These are phyloP conservation scores for Podocnemis expansa DNA, from an alignment of 2,113 vertebrate species.

Conservation along the genomic window DNA sequence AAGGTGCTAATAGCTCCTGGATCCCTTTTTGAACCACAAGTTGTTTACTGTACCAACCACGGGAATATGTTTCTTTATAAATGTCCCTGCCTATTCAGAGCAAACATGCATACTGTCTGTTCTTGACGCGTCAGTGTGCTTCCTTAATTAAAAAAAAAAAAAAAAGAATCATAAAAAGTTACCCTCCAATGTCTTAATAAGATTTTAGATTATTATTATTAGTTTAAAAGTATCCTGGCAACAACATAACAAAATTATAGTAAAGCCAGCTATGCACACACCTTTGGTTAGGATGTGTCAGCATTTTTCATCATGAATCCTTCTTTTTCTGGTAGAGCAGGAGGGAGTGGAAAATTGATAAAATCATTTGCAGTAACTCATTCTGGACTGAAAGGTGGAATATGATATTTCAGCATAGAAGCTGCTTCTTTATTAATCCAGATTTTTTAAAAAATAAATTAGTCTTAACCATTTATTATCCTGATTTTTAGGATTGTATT, in stretches of 20 bases:
- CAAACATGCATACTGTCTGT: constrained; percentile 44
- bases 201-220: constrained; percentile 57
- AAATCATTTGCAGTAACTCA: constrained; percentile 45
- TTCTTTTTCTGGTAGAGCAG: constrained; percentile 53
- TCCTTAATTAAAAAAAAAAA: constrained; percentile 69
- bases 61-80: not conserved
- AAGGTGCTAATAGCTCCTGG: constrained; percentile 29
- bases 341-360: constrained; percentile 68
- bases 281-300: constrained; percentile 69
- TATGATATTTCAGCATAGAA: constrained; percentile 48
- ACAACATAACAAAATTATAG: constrained; percentile 67
- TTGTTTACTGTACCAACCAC: constrained; percentile 32
- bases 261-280: constrained; percentile 66
- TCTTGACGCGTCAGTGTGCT: constrained; percentile 47
- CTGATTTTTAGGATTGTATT: constrained; percentile 46
- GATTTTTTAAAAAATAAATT: constrained; percentile 51
- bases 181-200: constrained; percentile 68
- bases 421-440: constrained; percentile 51
- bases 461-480: constrained; percentile 54
- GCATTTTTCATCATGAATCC: constrained; percentile 65
- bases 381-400: constrained; percentile 47
- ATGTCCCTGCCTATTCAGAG: constrained; percentile 50
- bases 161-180: constrained; percentile 59
- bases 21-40: constrained; percentile 43
- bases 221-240: constrained; percentile 66